A percentile compares a stretch with the other conserved stretches of the same genome.
These are phyloP conservation scores for Lepus europaeus DNA, from an alignment of 2,113 vertebrate species.

Conservation along the genomic window DNA sequence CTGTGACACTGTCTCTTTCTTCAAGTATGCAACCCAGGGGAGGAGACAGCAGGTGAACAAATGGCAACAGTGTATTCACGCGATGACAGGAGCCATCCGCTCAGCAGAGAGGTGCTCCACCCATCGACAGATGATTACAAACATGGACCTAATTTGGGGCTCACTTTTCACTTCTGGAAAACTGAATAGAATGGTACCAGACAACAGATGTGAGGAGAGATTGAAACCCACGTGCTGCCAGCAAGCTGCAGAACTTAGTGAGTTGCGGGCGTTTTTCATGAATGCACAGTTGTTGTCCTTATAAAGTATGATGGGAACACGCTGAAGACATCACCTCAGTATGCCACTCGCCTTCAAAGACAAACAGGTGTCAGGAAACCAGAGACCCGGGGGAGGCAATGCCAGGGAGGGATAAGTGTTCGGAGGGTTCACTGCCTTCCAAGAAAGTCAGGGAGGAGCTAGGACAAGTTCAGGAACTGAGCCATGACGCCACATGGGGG, in stretches of 20 bases:
- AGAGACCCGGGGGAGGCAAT: background rate
- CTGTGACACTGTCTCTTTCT: background rate
- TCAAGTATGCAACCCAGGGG: background rate
- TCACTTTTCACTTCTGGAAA: background rate
- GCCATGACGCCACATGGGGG: accelerated
- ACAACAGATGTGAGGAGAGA: background rate
- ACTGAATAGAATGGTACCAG: background rate
- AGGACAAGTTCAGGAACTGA: background rate
- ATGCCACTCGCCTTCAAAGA: background rate
- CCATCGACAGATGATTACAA: background rate
- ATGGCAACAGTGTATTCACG: background rate
- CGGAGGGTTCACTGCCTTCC: background rate
- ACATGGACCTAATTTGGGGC: background rate
- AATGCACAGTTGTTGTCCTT: background rate
- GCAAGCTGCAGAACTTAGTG: background rate
- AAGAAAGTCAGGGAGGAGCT: background rate
- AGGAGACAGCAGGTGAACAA: background rate
- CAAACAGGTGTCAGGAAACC: background rate
- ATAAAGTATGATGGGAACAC: background rate
- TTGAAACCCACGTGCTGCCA: background rate
- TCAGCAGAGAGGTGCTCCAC: background rate
- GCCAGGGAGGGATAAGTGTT: background rate
- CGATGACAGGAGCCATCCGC: background rate
- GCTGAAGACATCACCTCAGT: background rate
- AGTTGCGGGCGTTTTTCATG: too few relatives aligned